phyloP scores from a whole-genome alignment of 2,113 vertebrate species.

The Gopherus flavomarginatus region DNA sequence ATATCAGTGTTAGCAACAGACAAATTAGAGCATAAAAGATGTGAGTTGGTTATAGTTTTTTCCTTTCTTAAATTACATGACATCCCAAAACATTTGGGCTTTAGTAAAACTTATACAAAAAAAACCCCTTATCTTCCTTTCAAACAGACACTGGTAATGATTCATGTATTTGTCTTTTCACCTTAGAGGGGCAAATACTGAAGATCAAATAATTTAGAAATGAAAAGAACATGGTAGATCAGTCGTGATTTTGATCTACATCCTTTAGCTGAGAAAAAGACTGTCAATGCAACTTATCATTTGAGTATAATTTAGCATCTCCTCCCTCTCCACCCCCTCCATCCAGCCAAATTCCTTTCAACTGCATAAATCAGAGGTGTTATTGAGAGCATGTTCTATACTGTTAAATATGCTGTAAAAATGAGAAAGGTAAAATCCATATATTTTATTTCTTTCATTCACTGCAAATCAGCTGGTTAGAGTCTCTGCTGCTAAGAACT shows the following conservation, averaged over 20 bases:
- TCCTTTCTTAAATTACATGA: background rate
- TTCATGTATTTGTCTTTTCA: background rate
- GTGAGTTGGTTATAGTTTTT: background rate
- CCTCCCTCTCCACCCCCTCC: background rate
- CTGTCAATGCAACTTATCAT: background rate
- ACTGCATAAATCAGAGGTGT: background rate
- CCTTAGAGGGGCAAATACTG: background rate
- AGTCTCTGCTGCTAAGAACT: background rate
- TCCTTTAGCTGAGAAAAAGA: background rate
- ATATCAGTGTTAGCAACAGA: background rate
- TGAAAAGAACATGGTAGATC: background rate
- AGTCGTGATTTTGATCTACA: background rate
- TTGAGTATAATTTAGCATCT: background rate
- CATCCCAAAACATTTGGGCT: background rate
- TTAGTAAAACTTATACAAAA: background rate
- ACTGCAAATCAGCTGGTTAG: background rate
- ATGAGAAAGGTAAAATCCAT: background rate
- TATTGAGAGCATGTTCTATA: background rate
- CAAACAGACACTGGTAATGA: background rate
- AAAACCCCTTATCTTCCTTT: background rate
- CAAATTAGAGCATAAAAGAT: background rate
- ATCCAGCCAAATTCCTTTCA: background rate
- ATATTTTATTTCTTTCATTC: background rate
- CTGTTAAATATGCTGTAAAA: background rate
- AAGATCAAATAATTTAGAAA: background rate